A percentile compares a stretch with the other conserved stretches of the same genome.
Evolutionary conservation across 1,140 invertebrate genomes (phyloP).

Genomic region (Chironomus tepperi): DNA sequence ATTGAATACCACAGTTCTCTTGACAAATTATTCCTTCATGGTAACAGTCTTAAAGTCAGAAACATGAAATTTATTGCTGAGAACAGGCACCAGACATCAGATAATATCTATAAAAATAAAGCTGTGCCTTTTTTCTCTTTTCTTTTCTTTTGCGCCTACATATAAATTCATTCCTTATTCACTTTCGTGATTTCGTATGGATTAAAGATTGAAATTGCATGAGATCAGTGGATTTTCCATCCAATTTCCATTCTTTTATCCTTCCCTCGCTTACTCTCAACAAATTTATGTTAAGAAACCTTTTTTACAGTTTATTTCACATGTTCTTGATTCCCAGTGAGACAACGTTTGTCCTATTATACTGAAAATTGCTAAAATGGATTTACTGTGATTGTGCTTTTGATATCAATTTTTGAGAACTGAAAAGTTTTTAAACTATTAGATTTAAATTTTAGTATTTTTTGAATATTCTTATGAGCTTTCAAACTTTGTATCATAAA

Average conservation of each 20-base stretch:
- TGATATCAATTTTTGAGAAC: too few species aligned
- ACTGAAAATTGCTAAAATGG: too few species aligned
- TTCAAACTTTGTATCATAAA: too few species aligned
- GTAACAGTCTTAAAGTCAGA: constrained; percentile 4
- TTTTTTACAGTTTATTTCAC: constrained; percentile 14
- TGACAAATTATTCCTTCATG: background rate
- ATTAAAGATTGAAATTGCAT: constrained; percentile 14
- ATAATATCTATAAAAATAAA: constrained; percentile 15
- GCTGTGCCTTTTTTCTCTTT: background rate
- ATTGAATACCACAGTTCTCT: background rate
- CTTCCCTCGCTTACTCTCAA: background rate
- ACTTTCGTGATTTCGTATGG: background rate
- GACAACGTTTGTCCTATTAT: too few species aligned
- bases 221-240: background rate
- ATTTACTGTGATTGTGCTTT: too few species aligned
- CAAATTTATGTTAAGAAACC: constrained; percentile 8
- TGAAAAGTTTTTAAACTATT: too few species aligned
- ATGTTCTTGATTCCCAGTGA: too few species aligned
- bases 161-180: background rate
- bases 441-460: too few species aligned
- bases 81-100: background rate
- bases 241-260: background rate
- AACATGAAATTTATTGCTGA: background rate
- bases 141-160: background rate
- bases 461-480: too few species aligned